phyloP scores from a whole-genome alignment of 2,113 vertebrate species.

The Cyprinus carpio region DNA sequence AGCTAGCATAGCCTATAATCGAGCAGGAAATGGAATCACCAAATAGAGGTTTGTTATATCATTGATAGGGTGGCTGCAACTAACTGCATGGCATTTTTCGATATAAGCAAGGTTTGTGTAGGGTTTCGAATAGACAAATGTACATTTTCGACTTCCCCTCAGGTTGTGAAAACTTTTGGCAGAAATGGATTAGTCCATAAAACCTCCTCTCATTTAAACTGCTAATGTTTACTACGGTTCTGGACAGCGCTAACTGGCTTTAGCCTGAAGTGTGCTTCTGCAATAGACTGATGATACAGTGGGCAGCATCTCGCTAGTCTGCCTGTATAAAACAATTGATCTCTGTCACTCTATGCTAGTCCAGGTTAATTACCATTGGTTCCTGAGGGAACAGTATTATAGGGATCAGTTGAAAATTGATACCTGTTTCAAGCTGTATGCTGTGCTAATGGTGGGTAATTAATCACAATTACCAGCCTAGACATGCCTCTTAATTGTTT shows the following conservation, averaged over 20 bases:
- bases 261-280: neutral
- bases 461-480: conserved; percentile 77
- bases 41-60: conserved; percentile 30
- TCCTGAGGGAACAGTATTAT: conserved; percentile 66
- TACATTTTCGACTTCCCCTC: neutral
- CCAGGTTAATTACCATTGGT: conserved; percentile 72
- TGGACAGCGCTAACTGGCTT: conserved; percentile 7
- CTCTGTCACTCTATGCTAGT: conserved; percentile 66
- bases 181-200: conserved; percentile 1
- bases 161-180: conserved; percentile 8
- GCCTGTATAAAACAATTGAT: conserved; percentile 65
- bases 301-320: conserved; percentile 36
- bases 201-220: neutral
- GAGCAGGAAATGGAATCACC: conserved; percentile 20
- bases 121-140: neutral
- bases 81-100: neutral
- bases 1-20: conserved; percentile 17
- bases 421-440: conserved; percentile 72
- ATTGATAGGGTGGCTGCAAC: neutral
- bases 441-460: conserved; percentile 69
- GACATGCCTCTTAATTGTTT: conserved; percentile 72
- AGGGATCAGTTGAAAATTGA: conserved; percentile 71
- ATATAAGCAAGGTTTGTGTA: neutral
- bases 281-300: conserved; percentile 3
- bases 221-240: neutral